Base-by-base conservation (phyloP, 2,797 vertebrate genomes). In the Lithobates sylvaticus region DNA sequence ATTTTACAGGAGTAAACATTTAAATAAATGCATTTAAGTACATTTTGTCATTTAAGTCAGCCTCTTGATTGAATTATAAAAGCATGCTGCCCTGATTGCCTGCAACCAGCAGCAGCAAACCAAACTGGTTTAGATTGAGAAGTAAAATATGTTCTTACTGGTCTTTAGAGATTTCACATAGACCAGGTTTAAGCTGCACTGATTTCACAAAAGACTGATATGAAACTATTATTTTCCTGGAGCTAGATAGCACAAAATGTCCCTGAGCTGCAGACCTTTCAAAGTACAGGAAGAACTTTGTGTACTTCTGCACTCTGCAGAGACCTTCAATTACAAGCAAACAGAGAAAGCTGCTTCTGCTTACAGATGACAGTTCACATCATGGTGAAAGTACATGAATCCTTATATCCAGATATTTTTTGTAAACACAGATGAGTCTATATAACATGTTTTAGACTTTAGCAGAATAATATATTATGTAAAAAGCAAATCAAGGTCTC, bases 311-410 rank as follows among this genome's bases (percentile, higher is more conserved):
- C 39, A 26, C 12, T 44, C 71, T 73, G 71, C 71, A 73, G 39
- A 73, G 69, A 65, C n/a, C 21, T 73, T 26, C 23, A 42, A 27
- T 36, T 73, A 42, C 16, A 73, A 42, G 23, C 10, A 39, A 73
- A 73, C n/a, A 7, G 23, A 73, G 23, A 44, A 73, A 73, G n/a
- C 39, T 73, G 71, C 21, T 44, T 42, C 23, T 73, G 12, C 8
- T 44, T 26, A 73, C 3, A 73, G 39, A 44, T 73, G 71, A 73
- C 39, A 73, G 44, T 44, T 73, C 39, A 10, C 71, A 73, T 44
- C 10, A 47, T 8, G 10, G 29, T 39, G 36, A 72, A 21, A 39
- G 39, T 10, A 13, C 70, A 73, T 73, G 39, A 42, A 39, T 44
- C 0, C n/a, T 42, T 44, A 36, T 23, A 73, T 23, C 15, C 18